phyloP scores from a whole-genome alignment of 2,797 vertebrate genomes.

The Capromys pilorides region DNA sequence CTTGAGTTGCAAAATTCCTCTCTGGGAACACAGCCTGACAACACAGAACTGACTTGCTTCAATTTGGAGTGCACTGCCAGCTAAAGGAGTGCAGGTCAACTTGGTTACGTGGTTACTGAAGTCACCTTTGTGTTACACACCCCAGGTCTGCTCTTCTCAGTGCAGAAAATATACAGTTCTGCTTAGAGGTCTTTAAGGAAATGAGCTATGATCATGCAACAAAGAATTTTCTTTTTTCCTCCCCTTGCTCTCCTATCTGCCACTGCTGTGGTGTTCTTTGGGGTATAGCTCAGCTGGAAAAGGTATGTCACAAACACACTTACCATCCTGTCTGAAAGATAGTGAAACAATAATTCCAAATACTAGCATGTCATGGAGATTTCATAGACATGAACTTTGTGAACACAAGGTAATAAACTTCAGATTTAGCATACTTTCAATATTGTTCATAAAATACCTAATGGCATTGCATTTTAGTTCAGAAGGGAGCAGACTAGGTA shows the following conservation, averaged over 20 bases:
- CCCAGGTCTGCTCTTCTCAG: constrained; percentile 47
- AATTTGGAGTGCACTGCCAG: not conserved
- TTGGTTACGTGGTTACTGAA: not conserved
- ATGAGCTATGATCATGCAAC: constrained; percentile 51
- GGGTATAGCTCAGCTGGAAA: constrained; percentile 76
- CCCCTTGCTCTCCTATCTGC: constrained; percentile 71
- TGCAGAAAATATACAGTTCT: constrained; percentile 73
- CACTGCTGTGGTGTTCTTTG: constrained; percentile 72
- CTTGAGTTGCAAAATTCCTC: not conserved
- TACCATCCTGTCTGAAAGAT: not conserved
- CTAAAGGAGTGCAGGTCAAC: not conserved
- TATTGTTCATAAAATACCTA: no score
- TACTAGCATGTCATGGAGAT: not conserved
- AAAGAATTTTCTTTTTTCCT: constrained; percentile 69
- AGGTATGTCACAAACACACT: constrained; percentile 42
- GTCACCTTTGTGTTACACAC: not conserved
- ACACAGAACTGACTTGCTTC: not conserved
- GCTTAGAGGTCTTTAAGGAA: constrained; percentile 73
- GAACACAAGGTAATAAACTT: not conserved
- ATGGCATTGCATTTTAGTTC: no score
- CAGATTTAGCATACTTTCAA: not conserved
- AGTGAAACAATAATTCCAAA: not conserved
- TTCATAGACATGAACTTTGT: not conserved
- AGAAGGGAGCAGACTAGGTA: no score
- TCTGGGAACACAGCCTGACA: not conserved